Conservation (phyloP, 2,113 vertebrate genomes). For the Echinops telfairi region DNA sequence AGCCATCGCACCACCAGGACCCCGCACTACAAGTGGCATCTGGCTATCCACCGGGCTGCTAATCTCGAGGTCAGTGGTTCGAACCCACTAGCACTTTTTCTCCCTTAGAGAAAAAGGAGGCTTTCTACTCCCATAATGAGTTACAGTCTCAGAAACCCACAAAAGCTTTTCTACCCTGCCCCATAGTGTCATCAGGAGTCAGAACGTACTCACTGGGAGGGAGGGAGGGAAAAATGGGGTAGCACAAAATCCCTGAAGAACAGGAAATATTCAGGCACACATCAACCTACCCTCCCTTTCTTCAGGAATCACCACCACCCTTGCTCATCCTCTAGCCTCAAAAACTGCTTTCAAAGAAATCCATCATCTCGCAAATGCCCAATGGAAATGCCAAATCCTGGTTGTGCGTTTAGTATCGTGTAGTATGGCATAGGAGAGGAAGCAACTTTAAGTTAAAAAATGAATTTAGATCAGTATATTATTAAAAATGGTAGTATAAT, state of each 20-base stretch:
- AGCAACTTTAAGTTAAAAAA: constrained; percentile 54
- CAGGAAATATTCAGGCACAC: background rate
- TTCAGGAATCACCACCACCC: background rate
- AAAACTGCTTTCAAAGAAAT: constrained; percentile 9
- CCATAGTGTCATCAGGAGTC: no score
- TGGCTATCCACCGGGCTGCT: no score
- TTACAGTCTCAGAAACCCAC: no score
- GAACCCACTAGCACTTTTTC: no score
- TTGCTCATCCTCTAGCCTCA: background rate
- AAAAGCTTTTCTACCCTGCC: no score
- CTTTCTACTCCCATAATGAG: no score
- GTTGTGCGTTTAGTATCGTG: constrained; percentile 7
- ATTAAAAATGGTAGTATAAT: constrained; percentile 68
- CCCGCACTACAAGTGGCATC: background rate
- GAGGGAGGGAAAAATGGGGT: background rate
- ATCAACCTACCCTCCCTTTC: background rate
- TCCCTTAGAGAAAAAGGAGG: no score
- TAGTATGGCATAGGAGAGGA: background rate
- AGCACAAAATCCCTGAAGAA: background rate
- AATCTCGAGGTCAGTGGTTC: no score
- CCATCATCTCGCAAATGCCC: constrained; percentile 21
- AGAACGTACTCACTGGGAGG: no score
- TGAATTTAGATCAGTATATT: constrained; percentile 33
- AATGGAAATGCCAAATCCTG: constrained; percentile 13
- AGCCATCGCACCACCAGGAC: background rate